phyloP scores from a whole-genome alignment of 2,113 vertebrate species.

The Pelecanus crispus region DNA sequence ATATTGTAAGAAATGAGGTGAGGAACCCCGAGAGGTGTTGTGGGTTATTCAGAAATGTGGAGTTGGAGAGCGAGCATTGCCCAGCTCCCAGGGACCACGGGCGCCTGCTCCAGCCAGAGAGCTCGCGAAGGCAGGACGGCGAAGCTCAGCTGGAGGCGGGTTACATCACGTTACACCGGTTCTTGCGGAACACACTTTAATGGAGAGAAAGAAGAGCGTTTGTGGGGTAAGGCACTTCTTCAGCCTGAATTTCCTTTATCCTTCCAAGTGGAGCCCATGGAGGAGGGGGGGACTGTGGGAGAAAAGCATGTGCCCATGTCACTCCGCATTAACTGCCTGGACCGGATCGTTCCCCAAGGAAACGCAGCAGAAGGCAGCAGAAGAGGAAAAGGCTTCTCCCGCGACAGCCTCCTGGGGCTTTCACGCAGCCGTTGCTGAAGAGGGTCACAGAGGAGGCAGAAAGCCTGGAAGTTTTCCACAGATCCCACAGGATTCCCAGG shows the following conservation, averaged over 20 bases:
- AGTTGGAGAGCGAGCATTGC: not conserved
- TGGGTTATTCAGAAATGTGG: not conserved
- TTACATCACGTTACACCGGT: not conserved
- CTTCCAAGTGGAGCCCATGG: not conserved
- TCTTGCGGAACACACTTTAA: not conserved
- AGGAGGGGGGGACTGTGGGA: not conserved
- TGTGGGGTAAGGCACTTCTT: not conserved
- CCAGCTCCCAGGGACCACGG: not conserved
- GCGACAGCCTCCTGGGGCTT: not conserved
- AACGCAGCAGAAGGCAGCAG: not conserved
- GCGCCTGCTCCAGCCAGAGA: not conserved
- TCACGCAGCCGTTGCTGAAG: not conserved
- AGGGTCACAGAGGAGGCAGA: not conserved
- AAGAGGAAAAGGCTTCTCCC: not conserved
- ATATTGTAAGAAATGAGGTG: not conserved
- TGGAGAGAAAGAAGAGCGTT: not conserved
- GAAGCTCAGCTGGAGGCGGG: not conserved
- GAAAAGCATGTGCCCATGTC: not conserved
- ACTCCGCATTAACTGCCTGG: not conserved
- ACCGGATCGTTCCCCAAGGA: rapidly evolving
- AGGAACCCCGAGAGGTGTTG: not conserved
- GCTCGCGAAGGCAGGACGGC: not conserved
- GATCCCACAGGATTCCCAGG: not conserved
- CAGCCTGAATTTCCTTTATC: not conserved
- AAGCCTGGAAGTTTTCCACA: not conserved